Evolutionary conservation across 2,797 vertebrate species (phyloP).

Genomic region (Mycteria americana): DNA sequence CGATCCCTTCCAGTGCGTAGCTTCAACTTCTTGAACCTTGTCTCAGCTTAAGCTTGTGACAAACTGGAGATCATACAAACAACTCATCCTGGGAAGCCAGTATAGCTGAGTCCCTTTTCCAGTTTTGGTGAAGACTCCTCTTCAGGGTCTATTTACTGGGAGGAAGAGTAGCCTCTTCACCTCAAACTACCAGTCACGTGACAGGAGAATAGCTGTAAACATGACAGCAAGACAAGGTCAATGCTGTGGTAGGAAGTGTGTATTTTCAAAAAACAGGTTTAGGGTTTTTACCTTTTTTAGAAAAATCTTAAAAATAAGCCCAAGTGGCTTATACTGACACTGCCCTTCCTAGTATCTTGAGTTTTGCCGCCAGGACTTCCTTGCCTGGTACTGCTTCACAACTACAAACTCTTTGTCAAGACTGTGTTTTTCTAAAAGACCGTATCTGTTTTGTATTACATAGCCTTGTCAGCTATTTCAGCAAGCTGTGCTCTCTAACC

Average conservation of each 20-base stretch:
- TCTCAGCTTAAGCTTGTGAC: neutral
- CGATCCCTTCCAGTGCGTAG: neutral
- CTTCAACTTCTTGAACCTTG: neutral
- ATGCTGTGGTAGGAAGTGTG: neutral
- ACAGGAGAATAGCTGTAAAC: neutral
- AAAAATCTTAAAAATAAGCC: neutral
- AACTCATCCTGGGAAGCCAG: neutral
- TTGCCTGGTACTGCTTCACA: neutral
- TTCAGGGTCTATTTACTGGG: neutral
- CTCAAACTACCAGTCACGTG: neutral
- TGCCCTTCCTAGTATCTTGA: neutral
- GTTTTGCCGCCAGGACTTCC: neutral
- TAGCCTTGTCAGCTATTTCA: constrained; percentile 20
- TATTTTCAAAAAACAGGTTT: neutral
- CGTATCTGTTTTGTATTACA: neutral
- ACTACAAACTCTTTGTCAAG: neutral
- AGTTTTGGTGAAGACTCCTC: neutral
- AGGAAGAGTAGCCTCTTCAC: neutral
- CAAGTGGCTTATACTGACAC: neutral
- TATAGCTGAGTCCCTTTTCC: neutral
- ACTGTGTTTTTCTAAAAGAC: neutral
- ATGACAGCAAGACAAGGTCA: neutral
- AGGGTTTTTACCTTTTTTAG: neutral
- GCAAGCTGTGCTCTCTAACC: constrained; percentile 40
- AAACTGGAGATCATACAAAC: neutral